These are phyloP conservation scores for Gasterosteus nipponicus DNA, from an alignment of 2,113 vertebrate species.

Conservation along the genomic window DNA sequence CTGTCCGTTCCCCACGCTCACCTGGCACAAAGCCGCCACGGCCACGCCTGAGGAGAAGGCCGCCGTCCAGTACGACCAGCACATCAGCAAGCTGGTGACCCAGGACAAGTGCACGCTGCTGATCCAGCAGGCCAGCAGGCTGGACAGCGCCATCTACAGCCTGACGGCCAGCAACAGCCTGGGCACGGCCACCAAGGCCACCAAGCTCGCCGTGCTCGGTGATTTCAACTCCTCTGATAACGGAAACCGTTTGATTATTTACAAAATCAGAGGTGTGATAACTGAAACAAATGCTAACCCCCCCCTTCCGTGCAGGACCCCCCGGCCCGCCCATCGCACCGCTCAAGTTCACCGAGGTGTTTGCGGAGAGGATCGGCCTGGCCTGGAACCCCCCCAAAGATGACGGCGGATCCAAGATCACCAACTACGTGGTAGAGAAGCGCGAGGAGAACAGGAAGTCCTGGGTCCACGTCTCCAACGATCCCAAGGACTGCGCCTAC, in stretches of 20 bases:
- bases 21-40: conserved; percentile 89
- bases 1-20: conserved; percentile 93
- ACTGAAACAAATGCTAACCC: background rate
- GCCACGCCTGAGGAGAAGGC: conserved; percentile 91
- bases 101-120: conserved; percentile 92
- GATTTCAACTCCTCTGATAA: conserved; percentile 25
- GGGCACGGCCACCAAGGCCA: conserved; percentile 91
- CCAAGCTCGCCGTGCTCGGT: conserved; percentile 93
- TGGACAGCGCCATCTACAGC: conserved; percentile 90
- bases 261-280: background rate
- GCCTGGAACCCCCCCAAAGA: conserved; percentile 93
- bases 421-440: conserved; percentile 97
- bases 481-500: conserved; percentile 93
- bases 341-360: conserved; percentile 92
- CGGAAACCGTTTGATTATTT: background rate
- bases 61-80: conserved; percentile 89
- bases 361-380: conserved; percentile 93
- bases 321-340: conserved; percentile 92
- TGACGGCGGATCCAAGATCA: conserved; percentile 95
- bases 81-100: conserved; percentile 91
- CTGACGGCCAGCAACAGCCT: conserved; percentile 92
- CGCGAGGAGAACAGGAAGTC: conserved; percentile 94
- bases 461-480: conserved; percentile 91
- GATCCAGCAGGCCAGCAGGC: conserved; percentile 91
- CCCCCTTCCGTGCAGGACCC: conserved; percentile 81